Conservation (phyloP, 1,140 invertebrate species). For the Zaprionus ornatus region DNA sequence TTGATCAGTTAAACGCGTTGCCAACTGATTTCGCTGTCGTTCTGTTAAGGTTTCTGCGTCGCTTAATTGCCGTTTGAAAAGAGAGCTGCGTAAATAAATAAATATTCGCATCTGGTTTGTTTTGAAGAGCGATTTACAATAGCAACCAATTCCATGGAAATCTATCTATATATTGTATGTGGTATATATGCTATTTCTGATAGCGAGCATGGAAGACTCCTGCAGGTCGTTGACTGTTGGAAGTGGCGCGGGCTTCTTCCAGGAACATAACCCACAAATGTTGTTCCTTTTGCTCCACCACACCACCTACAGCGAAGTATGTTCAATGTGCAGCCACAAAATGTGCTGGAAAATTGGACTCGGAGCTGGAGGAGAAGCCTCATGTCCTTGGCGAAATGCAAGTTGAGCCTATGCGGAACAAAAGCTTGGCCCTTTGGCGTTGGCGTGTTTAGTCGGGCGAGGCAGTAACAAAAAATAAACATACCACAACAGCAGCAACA, state of each 20-base stretch:
- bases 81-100: not conserved
- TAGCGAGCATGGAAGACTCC: not conserved
- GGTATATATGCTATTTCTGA: not conserved
- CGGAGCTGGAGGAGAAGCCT: conserved; percentile 1
- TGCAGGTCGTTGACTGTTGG: conserved; percentile 29
- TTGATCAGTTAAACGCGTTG: conserved; percentile 33
- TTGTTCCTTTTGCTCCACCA: not conserved
- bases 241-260: conserved; percentile 6
- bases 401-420: conserved; percentile 50
- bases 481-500: too few relatives aligned
- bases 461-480: conserved; percentile 24
- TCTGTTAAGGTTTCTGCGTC: not conserved
- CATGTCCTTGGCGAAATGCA: conserved; percentile 61
- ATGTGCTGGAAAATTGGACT: not conserved
- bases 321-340: conserved; percentile 27
- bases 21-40: not conserved
- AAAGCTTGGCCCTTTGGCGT: conserved; percentile 50
- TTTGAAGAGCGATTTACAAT: not conserved
- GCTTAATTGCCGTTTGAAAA: not conserved
- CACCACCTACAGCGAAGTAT: not conserved
- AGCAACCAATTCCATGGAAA: not conserved
- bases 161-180: not conserved
- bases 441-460: conserved; percentile 42
- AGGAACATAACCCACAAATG: not conserved
- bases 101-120: not conserved